Evolutionary conservation across 2,888 invertebrate species (phyloP).

Genomic region (Cosmia trapezina): DNA sequence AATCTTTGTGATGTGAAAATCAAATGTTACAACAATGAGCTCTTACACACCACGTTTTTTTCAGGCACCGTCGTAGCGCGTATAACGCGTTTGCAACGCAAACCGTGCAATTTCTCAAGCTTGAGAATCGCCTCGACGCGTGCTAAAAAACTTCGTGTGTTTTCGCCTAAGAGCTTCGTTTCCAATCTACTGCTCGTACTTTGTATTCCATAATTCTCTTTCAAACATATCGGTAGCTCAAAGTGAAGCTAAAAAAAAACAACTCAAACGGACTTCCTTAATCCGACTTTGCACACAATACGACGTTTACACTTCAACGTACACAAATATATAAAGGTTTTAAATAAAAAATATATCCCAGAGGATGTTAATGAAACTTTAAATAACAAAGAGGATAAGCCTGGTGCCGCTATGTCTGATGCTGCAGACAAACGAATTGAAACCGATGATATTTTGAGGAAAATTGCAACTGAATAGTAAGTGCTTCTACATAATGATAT

Average conservation of each 20-base stretch:
- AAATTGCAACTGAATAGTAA: constrained; percentile 48
- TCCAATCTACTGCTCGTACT: not conserved
- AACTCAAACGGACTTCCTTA: constrained; percentile 68
- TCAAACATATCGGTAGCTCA: constrained; percentile 65
- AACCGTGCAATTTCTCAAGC: no score
- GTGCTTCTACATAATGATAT: constrained; percentile 44
- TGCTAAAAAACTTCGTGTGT: no score
- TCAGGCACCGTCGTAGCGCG: no score
- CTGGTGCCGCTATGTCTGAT: constrained; percentile 83
- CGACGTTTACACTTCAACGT: constrained; percentile 81
- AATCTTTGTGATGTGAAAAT: not conserved
- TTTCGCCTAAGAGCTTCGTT: not conserved
- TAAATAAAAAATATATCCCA: constrained; percentile 63
- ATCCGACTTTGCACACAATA: constrained; percentile 79
- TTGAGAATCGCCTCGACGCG: no score
- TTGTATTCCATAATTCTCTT: constrained; percentile 2
- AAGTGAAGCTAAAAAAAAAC: constrained; percentile 64
- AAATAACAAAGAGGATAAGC: constrained; percentile 77
- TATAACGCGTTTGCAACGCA: no score
- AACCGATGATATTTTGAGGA: constrained; percentile 51
- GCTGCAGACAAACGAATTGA: constrained; percentile 60
- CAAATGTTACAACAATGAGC: not conserved
- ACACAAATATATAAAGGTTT: constrained; percentile 72
- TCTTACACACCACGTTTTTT: no score
- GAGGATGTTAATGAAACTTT: constrained; percentile 79